A percentile compares a stretch with the other conserved stretches of the same genome.
Conservation (phyloP, 37 sponge, comb jelly and placozoan species). For the Beroe forskalii region DNA sequence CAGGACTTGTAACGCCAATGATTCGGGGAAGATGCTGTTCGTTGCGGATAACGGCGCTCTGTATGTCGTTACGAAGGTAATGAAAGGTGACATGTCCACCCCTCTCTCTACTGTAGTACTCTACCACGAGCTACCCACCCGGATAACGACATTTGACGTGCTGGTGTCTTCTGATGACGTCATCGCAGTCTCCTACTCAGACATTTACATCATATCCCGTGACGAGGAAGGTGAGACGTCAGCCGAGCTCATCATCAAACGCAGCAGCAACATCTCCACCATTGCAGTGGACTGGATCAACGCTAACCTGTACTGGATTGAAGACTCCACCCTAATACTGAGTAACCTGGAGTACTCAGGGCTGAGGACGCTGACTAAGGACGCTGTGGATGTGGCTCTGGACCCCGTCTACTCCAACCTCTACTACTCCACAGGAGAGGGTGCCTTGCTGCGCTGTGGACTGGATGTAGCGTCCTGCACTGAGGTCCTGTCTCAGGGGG, state of each 20-base stretch:
- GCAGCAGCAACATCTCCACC: background rate
- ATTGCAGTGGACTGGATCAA: constrained; percentile 28
- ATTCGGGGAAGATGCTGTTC: background rate
- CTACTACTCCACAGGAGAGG: constrained; percentile 3
- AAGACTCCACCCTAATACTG: background rate
- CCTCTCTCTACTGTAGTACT: background rate
- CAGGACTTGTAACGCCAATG: background rate
- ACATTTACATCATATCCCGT: background rate
- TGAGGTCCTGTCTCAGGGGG: background rate
- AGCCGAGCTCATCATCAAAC: background rate
- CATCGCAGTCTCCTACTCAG: background rate
- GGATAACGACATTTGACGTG: background rate
- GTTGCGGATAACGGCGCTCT: background rate
- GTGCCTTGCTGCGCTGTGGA: background rate
- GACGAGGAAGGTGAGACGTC: background rate
- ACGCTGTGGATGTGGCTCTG: background rate
- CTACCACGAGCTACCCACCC: background rate
- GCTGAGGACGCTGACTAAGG: constrained; percentile 14
- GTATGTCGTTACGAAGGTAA: background rate
- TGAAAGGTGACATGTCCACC: background rate
- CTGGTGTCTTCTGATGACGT: background rate
- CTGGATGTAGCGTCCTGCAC: background rate
- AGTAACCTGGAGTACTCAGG: constrained; percentile 4
- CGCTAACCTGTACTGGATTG: constrained; percentile 3
- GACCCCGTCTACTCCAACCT: background rate